A percentile compares a stretch with the other conserved stretches of the same genome.
Evolutionary conservation across 2,113 vertebrate species (phyloP).

Genomic region (Peromyscus maniculatus): DNA sequence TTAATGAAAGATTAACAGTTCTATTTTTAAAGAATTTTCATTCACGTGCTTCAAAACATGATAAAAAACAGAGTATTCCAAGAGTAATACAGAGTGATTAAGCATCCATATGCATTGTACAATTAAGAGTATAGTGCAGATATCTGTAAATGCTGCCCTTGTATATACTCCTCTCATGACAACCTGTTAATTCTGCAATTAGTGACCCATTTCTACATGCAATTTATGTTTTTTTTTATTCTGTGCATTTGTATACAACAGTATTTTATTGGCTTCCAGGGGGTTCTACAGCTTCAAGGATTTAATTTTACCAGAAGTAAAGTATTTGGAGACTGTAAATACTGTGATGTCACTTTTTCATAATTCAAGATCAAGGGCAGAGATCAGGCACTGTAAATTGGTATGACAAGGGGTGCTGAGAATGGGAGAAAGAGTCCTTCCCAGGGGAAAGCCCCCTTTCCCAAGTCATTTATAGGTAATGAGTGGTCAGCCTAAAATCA

Average conservation of each 20-base stretch:
- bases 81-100: background rate
- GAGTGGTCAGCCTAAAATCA: background rate
- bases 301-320: background rate
- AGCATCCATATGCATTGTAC: background rate
- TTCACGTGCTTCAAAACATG: background rate
- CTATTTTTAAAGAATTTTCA: background rate
- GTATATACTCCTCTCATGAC: background rate
- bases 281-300: background rate
- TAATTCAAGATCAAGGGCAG: background rate
- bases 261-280: background rate
- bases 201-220: background rate
- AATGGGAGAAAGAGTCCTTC: background rate
- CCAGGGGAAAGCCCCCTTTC: background rate
- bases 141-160: background rate
- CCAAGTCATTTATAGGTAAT: background rate
- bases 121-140: background rate
- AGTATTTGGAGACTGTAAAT: background rate
- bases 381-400: background rate
- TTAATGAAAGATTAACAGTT: background rate
- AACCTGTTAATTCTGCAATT: background rate
- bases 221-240: background rate
- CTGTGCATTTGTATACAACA: background rate
- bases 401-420: background rate
- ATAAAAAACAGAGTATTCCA: background rate
- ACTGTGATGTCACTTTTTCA: background rate